phyloP scores from a whole-genome alignment of 2,888 invertebrate genomes.

The Coleophora flavipennella region DNA sequence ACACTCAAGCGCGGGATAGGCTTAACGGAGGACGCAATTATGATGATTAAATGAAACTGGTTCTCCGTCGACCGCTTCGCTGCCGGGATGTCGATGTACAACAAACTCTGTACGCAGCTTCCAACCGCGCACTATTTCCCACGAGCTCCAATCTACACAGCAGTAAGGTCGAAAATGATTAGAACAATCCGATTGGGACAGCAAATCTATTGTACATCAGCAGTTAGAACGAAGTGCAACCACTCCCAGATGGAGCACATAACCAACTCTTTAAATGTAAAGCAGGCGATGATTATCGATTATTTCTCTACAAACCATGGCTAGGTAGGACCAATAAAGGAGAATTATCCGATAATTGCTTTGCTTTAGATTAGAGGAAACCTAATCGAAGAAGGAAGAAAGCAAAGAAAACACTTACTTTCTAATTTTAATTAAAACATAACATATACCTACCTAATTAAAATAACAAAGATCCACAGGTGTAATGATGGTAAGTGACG shows the following conservation, averaged over 20 bases:
- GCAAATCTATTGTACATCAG: constrained; percentile 6
- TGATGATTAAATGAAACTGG: constrained; percentile 69
- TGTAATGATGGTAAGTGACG: no score
- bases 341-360: background rate
- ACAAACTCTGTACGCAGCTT: constrained; percentile 29
- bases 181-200: background rate
- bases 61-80: constrained; percentile 43
- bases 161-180: constrained; percentile 3
- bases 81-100: constrained; percentile 43
- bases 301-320: constrained; percentile 12
- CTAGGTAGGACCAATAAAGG: constrained; percentile 6
- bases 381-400: no score
- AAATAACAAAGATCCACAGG: no score
- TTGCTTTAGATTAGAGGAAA: no score
- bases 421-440: constrained; percentile 9
- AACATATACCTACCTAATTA: no score
- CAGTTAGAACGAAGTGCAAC: constrained; percentile 13
- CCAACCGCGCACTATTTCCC: background rate
- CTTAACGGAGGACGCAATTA: constrained; percentile 68
- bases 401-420: no score
- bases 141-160: no score
- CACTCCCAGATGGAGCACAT: constrained; percentile 12
- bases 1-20: constrained; percentile 40
- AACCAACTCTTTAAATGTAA: constrained; percentile 15
- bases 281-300: constrained; percentile 17